Conservation (phyloP, 2,888 invertebrate genomes). For the Aplocera efformata region DNA sequence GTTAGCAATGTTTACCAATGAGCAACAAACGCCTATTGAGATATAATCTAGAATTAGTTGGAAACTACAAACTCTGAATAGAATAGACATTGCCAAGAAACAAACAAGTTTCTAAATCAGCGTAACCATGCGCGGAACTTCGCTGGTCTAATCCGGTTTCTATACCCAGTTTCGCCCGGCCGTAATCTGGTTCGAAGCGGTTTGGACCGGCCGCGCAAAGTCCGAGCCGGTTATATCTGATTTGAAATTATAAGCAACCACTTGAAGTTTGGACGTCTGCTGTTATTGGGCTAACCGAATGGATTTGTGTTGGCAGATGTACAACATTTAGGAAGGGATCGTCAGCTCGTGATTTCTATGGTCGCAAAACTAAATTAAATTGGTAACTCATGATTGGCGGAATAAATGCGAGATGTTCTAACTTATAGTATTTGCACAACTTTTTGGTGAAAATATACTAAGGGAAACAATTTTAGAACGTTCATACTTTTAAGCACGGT, state of each 20-base stretch:
- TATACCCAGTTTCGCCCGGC: conserved; percentile 48
- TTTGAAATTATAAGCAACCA: conserved; percentile 66
- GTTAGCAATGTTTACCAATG: conserved; percentile 36
- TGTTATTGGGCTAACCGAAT: conserved; percentile 26
- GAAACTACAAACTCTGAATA: conserved; percentile 46
- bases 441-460: too few species aligned
- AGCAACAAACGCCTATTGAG: conserved; percentile 36
- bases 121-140: conserved; percentile 72
- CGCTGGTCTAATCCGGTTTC: conserved; percentile 66
- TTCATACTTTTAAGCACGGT: too few species aligned
- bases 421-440: too few species aligned
- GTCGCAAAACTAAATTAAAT: neutral
- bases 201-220: conserved; percentile 44
- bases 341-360: neutral
- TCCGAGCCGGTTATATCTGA: conserved; percentile 52
- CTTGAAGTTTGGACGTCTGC: conserved; percentile 33
- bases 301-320: conserved; percentile 21
- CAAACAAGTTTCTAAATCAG: conserved; percentile 75
- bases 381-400: too few species aligned
- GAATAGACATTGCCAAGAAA: conserved; percentile 54
- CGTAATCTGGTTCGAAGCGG: conserved; percentile 58
- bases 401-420: too few species aligned
- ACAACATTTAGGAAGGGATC: neutral
- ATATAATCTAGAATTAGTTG: conserved; percentile 53
- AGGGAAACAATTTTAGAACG: too few species aligned